Evolutionary conservation across 2,797 vertebrate species (phyloP), one percentile per base, ranked within the genome.

Genomic region (Darevskia nairensis): DNA sequence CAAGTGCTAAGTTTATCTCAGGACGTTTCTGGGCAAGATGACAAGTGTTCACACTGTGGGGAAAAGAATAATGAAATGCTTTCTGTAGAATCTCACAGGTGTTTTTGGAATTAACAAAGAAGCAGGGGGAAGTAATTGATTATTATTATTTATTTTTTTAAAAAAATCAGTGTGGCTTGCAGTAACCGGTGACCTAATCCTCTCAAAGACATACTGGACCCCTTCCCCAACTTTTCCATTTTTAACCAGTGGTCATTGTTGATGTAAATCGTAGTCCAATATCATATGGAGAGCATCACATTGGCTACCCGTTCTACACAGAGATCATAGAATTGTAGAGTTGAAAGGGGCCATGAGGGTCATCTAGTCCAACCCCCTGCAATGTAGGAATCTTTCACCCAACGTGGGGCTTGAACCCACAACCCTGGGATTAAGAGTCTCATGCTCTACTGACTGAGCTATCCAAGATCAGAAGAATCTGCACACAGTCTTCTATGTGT

Each of bases 1-100:
- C 1, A 35, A 39, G 50, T 77, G 66, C 3, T 90, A 87, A 80
- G 83, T 17, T 77, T 79, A 2, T 86, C 72, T 64, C 61, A 76
- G 44, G 25, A 84, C 4, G 29, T 89, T 85, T 66, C 61, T 39
- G 66, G 76, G 41, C 72, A 82, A 89, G 46, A 44, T 71, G 61
- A 69, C n/a, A 82, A 77, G 35, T 50, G 11, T 84, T 80, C 19
- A 39, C 19, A 2, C 1, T 29, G 27, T 4, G 41, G 55, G n/a
- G 68, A 13, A 50, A 80, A 74, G 68, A 8, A 76, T 21, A 35
- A 55, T 23, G 35, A 55, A 82, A 39, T 13, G 44, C n/a, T 76
- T 69, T 61, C 66, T 50, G 3, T 76, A 0, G 0, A 74, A 61
- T 6, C 10, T 39, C 23, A 83, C 9, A 76, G 86, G 71, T 86